Evolutionary conservation across 2,797 vertebrate species (phyloP), one percentile per base, ranked within the genome.

Genomic region (Argyrosomus regius): DNA sequence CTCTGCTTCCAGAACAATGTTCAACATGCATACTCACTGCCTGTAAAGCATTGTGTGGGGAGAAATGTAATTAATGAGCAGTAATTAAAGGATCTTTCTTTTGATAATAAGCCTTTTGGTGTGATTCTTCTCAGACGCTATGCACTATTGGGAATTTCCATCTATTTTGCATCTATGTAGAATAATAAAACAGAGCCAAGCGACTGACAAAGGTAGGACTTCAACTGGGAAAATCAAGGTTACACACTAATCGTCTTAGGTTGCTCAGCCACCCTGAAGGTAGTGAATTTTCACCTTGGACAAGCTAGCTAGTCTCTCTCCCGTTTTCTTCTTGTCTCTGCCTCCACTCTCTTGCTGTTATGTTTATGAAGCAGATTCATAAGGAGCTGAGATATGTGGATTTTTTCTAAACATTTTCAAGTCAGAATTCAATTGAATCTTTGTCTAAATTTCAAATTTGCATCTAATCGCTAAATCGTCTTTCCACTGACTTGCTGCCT

Each of bases 11-110:
- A 53, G 78, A 69, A 72, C 77, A 67, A 67, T 57, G 39, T 71
- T 31, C 31, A 65, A 67, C 61, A 69, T 63, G 62, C 68, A 75
- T 16, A 41, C 24, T 67, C 20, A 2, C 65, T 14, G 49, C 49
- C 59, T 49, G 39, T 39, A 16, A 68, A 71, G 14, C 45, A 31
- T 54, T 70, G 50, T 56, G 59, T 67, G 10, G n/a, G 64, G 49
- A 70, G 64, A 75, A 69, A 56, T 58, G 58, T 60, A 72, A 67
- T 85, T 84, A 74, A 83, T 82, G 22, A 67, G 78, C 43, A 71
- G 4, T 75, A 68, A 81, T 87, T 77, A 60, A 65, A 67, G 28
- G 13, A 64, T 56, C 66, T 58, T 62, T 67, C 41, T 59, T 60
- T 50, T 16, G 12, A 78, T 78, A 31, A 72, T 46, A 41, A 61